Evolutionary conservation across 2,888 invertebrate species (phyloP), one percentile per base, ranked within the genome.

Genomic region (Drosophila melanosoma): DNA sequence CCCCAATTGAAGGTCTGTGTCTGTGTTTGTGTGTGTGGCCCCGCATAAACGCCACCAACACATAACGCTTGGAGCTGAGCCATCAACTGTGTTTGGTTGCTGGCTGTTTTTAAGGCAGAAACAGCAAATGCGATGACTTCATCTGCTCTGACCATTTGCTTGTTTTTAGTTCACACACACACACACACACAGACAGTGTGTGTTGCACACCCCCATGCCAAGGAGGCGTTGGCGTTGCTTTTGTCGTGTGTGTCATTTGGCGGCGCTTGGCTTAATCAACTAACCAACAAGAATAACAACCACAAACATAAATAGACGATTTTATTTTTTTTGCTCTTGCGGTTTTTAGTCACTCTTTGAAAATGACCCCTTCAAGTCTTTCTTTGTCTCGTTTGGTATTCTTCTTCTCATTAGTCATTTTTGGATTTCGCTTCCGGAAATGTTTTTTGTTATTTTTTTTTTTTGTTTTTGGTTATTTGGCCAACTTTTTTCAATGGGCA

Each of bases 71-170:
- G 58, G 10, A 64, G 63, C 76, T 68, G 49, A 70, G 75, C 75
- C 75, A 74, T 70, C 63, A 52, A 57, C 54, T 71, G 23, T 23
- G 42, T 61, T 23, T 68, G 57, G 23, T 40, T 74, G 69, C 57
- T 71, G 70, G 52, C 45, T 36, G 68, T 53, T 69, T 67, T 80
- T 80, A 80, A 81, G 82, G 81, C 80, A 74, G 72, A 82, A 80
- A 82, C 77, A 80, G 80, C 74, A 66, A 52, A 75, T 53, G 33
- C 85, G 83, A 83, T 83, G 83, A 83, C 85, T 83, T 83, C 85
- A 83, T 83, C 83, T 81, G 69, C 79, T 64, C 68, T 76, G 77
- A 72, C 72, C 70, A 82, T 79, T 70, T 69, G 60, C 56, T 81
- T 71, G 52, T 66, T 76, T 76, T 59, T 29, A 65, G 61, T 54